Evolutionary conservation across 1,140 invertebrate species (phyloP).

Genomic region (Diorhabda carinulata): DNA sequence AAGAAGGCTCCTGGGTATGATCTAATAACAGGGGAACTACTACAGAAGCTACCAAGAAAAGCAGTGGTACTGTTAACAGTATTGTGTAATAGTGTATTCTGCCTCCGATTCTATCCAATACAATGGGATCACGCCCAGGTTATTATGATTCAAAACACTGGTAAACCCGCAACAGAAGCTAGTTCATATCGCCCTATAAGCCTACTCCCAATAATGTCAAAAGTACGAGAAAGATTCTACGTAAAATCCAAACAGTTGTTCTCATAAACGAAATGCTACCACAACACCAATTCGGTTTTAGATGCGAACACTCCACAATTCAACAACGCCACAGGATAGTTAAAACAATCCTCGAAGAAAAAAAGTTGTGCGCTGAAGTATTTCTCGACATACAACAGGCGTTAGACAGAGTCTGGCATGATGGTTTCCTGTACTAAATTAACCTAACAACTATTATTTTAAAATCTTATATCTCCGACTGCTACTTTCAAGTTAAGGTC

Average conservation of each 20-base stretch:
- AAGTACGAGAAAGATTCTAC: not conserved
- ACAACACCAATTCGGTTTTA: not conserved
- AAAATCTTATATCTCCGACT: no score
- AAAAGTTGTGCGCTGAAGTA: not conserved
- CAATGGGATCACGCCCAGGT: not conserved
- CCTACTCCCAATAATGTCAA: not conserved
- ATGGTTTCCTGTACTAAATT: not conserved
- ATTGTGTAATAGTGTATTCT: no score
- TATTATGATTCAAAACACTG: not conserved
- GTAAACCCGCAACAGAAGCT: not conserved
- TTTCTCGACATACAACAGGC: not conserved
- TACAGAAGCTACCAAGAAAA: no score
- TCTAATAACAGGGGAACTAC: no score
- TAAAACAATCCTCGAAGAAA: not conserved
- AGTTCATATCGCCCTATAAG: not conserved
- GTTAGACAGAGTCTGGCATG: not conserved
- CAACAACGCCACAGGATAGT: not conserved
- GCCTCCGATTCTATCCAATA: not conserved
- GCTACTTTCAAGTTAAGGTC: no score
- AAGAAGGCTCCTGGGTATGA: no score
- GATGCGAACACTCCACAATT: not conserved
- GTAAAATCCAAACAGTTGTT: not conserved
- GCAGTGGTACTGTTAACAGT: no score
- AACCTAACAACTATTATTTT: no score
- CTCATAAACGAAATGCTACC: not conserved